These are phyloP conservation scores for Drosophila lutescens DNA, from an alignment of 2,888 invertebrate genomes.

Conservation along the genomic window DNA sequence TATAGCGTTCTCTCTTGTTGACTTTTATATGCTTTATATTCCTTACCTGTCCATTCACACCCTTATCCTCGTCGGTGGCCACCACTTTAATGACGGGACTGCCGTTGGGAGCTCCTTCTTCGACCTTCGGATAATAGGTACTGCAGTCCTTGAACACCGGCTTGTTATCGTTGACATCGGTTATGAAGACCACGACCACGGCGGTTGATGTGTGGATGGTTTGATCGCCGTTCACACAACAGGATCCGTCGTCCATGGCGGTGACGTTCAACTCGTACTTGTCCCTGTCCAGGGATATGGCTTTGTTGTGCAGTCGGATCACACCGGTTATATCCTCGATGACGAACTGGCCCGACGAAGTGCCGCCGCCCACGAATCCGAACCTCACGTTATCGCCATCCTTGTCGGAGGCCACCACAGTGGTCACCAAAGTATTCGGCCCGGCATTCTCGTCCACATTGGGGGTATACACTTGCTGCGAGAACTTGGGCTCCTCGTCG, in stretches of 20 bases:
- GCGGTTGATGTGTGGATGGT: constrained; percentile 97
- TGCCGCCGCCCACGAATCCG: constrained; percentile 95
- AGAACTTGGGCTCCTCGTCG: constrained; percentile 98
- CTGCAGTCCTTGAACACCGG: constrained; percentile 97
- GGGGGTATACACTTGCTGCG: constrained; percentile 97
- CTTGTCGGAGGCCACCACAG: constrained; percentile 98
- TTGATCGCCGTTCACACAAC: constrained; percentile 94
- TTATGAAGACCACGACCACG: constrained; percentile 97
- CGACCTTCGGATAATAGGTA: constrained; percentile 96
- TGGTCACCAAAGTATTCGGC: constrained; percentile 96
- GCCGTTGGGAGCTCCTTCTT: constrained; percentile 97
- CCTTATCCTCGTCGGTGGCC: constrained; percentile 98
- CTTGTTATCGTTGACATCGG: constrained; percentile 98
- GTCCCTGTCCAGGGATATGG: constrained; percentile 94
- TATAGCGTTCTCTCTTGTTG: no score
- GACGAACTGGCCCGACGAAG: constrained; percentile 95
- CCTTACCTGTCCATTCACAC: constrained; percentile 92
- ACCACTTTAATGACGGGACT: constrained; percentile 97
- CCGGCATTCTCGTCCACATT: constrained; percentile 98
- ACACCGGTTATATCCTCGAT: constrained; percentile 98
- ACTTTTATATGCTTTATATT: neutral
- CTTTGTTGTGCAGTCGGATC: constrained; percentile 94
- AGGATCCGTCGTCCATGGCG: constrained; percentile 98
- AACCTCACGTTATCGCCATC: constrained; percentile 98
- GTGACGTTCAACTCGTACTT: constrained; percentile 98